Evolutionary conservation across 2,797 vertebrate species (phyloP).

Genomic region (Malacoctenus gilli): DNA sequence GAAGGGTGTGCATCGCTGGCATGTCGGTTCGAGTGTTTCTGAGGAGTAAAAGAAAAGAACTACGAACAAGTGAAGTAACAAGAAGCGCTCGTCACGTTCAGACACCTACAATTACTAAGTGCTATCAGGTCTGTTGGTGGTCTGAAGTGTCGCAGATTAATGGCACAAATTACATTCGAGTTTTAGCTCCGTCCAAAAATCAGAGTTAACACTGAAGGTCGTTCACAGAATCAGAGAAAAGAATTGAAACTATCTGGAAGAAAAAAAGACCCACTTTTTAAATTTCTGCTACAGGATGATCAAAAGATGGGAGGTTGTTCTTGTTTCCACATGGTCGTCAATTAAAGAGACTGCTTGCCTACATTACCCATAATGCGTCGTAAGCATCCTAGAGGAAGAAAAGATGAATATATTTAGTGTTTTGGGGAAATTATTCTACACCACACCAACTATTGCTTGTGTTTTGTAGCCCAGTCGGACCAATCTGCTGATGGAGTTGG

Average conservation of each 20-base stretch:
- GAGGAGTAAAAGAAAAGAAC: not conserved
- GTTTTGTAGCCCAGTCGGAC: too few species aligned
- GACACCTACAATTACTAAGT: constrained; percentile 24
- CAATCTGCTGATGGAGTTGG: too few species aligned
- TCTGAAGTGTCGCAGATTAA: constrained; percentile 19
- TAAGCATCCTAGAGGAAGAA: too few species aligned
- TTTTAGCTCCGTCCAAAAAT: constrained; percentile 8
- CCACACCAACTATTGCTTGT: too few species aligned
- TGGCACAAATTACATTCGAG: constrained; percentile 37
- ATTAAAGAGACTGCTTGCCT: too few species aligned
- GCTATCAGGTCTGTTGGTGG: constrained; percentile 9
- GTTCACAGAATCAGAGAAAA: not conserved
- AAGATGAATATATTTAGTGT: too few species aligned
- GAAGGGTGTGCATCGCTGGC: constrained; percentile 24
- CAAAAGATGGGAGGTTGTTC: too few species aligned
- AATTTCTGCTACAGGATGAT: too few species aligned
- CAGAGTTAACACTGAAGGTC: not conserved
- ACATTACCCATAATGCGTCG: not conserved
- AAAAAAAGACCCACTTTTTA: too few species aligned
- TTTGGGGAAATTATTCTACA: too few species aligned
- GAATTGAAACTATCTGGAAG: not conserved
- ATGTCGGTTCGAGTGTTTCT: constrained; percentile 28
- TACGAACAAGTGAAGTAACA: not conserved
- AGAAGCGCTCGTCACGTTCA: not conserved
- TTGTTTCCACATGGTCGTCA: too few species aligned